phyloP scores from a whole-genome alignment of 1,140 invertebrate genomes.

The Tetragonula clypearis region DNA sequence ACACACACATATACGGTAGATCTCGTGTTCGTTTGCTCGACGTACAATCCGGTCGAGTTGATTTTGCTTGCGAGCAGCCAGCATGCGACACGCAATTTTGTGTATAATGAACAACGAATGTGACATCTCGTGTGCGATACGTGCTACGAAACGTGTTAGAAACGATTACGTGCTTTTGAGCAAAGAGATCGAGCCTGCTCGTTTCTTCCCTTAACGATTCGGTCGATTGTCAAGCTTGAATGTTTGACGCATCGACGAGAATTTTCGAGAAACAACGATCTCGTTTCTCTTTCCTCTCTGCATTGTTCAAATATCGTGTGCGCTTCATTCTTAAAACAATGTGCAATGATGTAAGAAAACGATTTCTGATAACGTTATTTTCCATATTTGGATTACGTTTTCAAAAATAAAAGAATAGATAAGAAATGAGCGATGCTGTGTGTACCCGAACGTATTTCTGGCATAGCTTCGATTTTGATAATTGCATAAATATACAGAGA shows the following conservation, averaged over 20 bases:
- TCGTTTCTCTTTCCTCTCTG: not conserved
- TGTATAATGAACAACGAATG: not conserved
- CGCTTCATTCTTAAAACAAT: slow-evolving; percentile 52
- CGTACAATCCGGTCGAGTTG: slow-evolving; percentile 4
- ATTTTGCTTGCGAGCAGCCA: slow-evolving; percentile 54
- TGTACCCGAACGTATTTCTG: slow-evolving; percentile 14
- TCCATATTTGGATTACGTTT: slow-evolving; percentile 50
- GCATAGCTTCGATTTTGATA: not conserved
- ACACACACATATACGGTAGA: slow-evolving; percentile 62
- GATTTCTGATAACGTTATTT: slow-evolving; percentile 52
- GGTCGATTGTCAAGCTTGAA: not conserved
- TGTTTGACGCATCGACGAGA: not conserved
- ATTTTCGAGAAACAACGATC: not conserved
- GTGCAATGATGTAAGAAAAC: slow-evolving; percentile 66
- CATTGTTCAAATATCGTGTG: slow-evolving; percentile 7
- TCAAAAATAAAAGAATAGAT: not conserved
- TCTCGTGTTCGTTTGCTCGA: slow-evolving; percentile 30
- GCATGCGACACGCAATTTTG: slow-evolving; percentile 66
- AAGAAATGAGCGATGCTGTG: slow-evolving; percentile 15
- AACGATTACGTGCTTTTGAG: not conserved
- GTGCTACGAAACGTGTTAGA: not conserved
- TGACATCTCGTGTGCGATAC: not conserved
- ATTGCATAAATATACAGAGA: not conserved
- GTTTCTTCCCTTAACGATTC: too few relatives aligned
- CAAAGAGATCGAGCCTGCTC: not conserved